Conservation (phyloP, 2,113 vertebrate species). For the Morone chrysops region DNA sequence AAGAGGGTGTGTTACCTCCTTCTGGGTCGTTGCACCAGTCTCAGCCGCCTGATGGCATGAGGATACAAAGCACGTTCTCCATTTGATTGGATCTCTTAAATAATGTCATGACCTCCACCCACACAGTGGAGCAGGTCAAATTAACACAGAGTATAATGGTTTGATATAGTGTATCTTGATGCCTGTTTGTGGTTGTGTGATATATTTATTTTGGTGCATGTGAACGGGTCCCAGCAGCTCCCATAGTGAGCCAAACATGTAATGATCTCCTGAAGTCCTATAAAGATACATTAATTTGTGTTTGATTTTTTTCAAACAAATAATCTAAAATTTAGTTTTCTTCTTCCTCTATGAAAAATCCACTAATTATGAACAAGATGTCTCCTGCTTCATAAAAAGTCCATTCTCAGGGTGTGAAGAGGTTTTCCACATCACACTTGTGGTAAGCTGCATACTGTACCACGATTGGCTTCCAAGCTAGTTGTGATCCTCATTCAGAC, state of each 20-base stretch:
- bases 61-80: conserved; percentile 1
- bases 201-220: neutral
- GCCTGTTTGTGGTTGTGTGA: neutral
- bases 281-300: neutral
- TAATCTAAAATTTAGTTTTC: too few species aligned
- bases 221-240: neutral
- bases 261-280: neutral
- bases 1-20: neutral
- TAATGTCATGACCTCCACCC: conserved; percentile 16
- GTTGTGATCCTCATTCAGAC: neutral
- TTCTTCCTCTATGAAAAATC: neutral
- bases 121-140: conserved; percentile 6
- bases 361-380: neutral
- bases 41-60: neutral
- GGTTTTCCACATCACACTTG: neutral
- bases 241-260: neutral
- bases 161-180: neutral
- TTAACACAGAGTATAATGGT: neutral
- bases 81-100: neutral
- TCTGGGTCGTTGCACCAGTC: neutral
- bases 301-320: too few species aligned
- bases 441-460: neutral
- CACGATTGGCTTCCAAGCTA: neutral
- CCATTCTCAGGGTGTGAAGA: too few species aligned
- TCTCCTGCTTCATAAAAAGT: too few species aligned